Base-by-base conservation (phyloP, 1,140 invertebrate genomes). In the Physella acuta region DNA sequence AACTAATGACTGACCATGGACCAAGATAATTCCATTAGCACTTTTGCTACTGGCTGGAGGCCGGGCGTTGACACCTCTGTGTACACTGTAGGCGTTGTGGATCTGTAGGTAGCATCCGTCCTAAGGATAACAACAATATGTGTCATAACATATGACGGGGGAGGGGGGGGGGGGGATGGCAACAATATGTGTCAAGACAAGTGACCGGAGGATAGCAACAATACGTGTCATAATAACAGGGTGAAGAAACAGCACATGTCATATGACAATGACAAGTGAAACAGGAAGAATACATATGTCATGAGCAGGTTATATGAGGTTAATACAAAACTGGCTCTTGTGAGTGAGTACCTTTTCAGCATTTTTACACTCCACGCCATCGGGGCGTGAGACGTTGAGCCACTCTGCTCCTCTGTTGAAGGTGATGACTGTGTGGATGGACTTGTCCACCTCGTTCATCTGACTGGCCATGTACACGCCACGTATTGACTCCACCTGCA, bases 401-500 rank as follows among this genome's bases (percentile, higher is more conserved):
- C 84, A 85, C n/a, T 75, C 74, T 20, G 70, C 84, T 8, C 84
- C 84, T 14, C 78, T 70, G 62, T 85, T 77, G 63, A 76, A 83
- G 1, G 84, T 75, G 58, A 85, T 85, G 59, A 83, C 71, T 26
- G 81, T 78, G 59, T 81, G 79, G 31, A 85, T 82, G 55, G 78
- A 81, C 39, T 79, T 72, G 72, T 85, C 83, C 30, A 73, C 67
- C 30, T 75, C 67, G 49, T 71, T 74, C 63, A 85, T 78, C 73
- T 85, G 82, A 73, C 81, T 85, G 31, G 83, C 78, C 8, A 86
- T 63, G 69, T 82, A 86, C 0, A 84, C 81, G 3, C 85, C 85
- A 2, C 74, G 68, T 69, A 84, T 77, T 0, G 82, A 84, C 60
- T 78, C 67, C n/a, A 85, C 78, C 71, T 72, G 61, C 2, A 62